Conservation (phyloP, 2,888 invertebrate genomes). For the Acronicta aceris region DNA sequence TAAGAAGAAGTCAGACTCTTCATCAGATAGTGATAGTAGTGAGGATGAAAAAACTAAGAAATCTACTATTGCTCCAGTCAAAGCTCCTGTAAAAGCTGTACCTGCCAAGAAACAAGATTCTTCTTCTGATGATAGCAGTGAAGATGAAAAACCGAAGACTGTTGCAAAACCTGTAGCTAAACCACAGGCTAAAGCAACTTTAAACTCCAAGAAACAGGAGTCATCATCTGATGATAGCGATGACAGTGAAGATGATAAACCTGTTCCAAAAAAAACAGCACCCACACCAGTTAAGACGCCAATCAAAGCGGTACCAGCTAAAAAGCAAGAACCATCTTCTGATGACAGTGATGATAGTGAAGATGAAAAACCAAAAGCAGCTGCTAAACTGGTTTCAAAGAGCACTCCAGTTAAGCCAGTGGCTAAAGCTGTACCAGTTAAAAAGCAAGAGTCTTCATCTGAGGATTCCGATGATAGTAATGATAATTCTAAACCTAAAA, state of each 20-base stretch:
- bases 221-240: constrained; percentile 52
- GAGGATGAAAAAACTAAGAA: constrained; percentile 58
- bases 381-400: constrained; percentile 54
- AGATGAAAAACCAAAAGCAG: constrained; percentile 71
- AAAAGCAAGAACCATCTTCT: constrained; percentile 75
- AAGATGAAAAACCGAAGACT: constrained; percentile 61
- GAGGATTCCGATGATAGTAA: constrained; percentile 75
- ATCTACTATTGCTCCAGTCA: constrained; percentile 50
- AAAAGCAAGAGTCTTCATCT: constrained; percentile 68
- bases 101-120: constrained; percentile 64
- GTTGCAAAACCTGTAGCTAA: constrained; percentile 46
- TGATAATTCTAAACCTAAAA: constrained; percentile 58
- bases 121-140: constrained; percentile 70
- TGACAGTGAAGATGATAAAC: constrained; percentile 66
- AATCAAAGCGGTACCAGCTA: constrained; percentile 60
- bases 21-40: constrained; percentile 61
- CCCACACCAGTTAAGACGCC: constrained; percentile 49
- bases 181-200: constrained; percentile 34
- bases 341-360: constrained; percentile 77
- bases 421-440: constrained; percentile 29
- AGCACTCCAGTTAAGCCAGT: constrained; percentile 46
- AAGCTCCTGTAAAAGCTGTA: constrained; percentile 35
- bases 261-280: constrained; percentile 37
- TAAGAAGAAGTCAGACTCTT: constrained; percentile 50
- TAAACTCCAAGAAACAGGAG: constrained; percentile 55